A percentile compares a stretch with the other conserved stretches of the same genome.
These are phyloP conservation scores for Chaetogeoica ovagalla DNA, from an alignment of 2,888 invertebrate genomes.

Conservation along the genomic window DNA sequence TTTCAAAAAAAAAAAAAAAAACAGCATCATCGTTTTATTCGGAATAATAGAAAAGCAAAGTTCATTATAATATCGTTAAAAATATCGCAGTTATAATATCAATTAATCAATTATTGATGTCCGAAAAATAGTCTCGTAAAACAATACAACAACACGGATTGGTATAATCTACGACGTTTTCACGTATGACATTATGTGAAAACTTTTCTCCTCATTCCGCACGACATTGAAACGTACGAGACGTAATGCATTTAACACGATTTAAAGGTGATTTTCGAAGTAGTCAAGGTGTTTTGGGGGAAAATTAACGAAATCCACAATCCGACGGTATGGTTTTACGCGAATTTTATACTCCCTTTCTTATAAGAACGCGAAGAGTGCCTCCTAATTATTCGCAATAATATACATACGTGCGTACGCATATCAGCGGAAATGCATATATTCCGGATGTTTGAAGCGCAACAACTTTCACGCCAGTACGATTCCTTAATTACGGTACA, in stretches of 20 bases:
- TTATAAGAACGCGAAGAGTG: neutral
- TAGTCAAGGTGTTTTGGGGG: neutral
- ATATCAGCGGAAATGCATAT: neutral
- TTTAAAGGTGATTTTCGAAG: slow-evolving; percentile 5
- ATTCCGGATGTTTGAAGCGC: neutral
- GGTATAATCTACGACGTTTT: too few relatives aligned
- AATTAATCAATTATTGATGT: too few relatives aligned
- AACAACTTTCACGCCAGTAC: slow-evolving; percentile 12
- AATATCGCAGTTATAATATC: too few relatives aligned
- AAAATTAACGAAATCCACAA: slow-evolving; percentile 14
- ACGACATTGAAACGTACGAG: too few relatives aligned
- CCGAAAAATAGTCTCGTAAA: too few relatives aligned
- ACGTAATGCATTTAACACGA: neutral
- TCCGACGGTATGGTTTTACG: neutral
- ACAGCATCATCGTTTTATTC: too few relatives aligned
- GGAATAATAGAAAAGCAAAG: too few relatives aligned
- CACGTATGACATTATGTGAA: too few relatives aligned
- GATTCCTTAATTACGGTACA: slow-evolving; percentile 42
- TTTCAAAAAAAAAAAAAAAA: too few relatives aligned
- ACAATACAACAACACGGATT: too few relatives aligned
- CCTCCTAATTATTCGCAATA: slow-evolving; percentile 28
- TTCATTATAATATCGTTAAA: too few relatives aligned
- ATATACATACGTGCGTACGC: neutral
- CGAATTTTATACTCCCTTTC: slow-evolving; percentile 24
- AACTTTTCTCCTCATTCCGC: too few relatives aligned